A percentile compares a stretch with the other conserved stretches of the same genome.
phyloP scores from a whole-genome alignment of 2,888 invertebrate genomes.

The Resseliella maxima region DNA sequence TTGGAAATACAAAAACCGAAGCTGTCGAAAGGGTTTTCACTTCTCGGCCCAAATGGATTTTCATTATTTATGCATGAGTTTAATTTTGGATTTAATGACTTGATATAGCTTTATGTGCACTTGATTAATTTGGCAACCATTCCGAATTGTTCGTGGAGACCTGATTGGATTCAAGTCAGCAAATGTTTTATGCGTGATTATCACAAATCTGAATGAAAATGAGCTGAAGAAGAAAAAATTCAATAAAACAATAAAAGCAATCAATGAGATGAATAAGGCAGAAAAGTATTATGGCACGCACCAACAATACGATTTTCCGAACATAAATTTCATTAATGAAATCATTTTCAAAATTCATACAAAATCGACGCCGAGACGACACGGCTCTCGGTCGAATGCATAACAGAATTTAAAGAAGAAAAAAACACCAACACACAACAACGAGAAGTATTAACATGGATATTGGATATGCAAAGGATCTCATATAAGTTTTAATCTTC shows the following conservation, averaged over 20 bases:
- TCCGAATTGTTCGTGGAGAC: not conserved
- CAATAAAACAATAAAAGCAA: slow-evolving; percentile 42
- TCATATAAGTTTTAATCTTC: slow-evolving; percentile 50
- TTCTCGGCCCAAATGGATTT: slow-evolving; percentile 57
- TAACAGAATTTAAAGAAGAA: not conserved
- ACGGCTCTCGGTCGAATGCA: slow-evolving; percentile 11
- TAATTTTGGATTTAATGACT: slow-evolving; percentile 56
- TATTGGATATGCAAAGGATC: slow-evolving; percentile 50
- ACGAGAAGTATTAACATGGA: slow-evolving; percentile 7
- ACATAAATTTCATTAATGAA: slow-evolving; percentile 48
- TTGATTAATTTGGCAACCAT: slow-evolving; percentile 56
- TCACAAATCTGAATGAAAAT: not conserved
- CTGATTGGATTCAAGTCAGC: not conserved
- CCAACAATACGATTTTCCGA: slow-evolving; percentile 41
- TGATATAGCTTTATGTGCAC: slow-evolving; percentile 51
- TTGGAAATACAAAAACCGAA: not conserved
- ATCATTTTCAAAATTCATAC: slow-evolving; percentile 35
- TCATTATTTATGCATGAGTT: slow-evolving; percentile 58
- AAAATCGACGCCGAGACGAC: slow-evolving; percentile 26
- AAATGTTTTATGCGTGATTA: not conserved
- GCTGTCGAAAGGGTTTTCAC: not conserved
- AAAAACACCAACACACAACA: not conserved
- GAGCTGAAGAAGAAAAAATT: not conserved
- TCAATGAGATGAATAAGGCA: slow-evolving; percentile 42
- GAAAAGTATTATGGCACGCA: slow-evolving; percentile 9